Conservation (phyloP, 2,888 invertebrate genomes). For the Piscicola geometra region DNA sequence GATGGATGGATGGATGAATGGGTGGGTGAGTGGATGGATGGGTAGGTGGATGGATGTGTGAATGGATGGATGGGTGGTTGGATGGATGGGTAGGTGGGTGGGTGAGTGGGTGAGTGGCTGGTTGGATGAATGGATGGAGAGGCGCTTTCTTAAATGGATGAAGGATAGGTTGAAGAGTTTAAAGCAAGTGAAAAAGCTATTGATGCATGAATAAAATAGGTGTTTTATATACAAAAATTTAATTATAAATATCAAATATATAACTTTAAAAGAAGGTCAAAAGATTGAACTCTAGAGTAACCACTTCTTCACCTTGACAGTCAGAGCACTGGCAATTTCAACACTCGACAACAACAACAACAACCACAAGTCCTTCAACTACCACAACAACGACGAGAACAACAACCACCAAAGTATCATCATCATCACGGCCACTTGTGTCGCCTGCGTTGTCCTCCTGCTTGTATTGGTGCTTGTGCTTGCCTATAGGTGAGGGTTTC, state of each 20-base stretch:
- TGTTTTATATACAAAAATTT: too few species aligned
- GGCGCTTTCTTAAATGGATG: too few species aligned
- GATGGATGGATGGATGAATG: background rate
- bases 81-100: background rate
- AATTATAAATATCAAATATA: too few species aligned
- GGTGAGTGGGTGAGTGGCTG: background rate
- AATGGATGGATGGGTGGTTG: background rate
- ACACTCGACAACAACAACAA: constrained; percentile 9
- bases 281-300: too few species aligned
- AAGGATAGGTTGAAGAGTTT: too few species aligned
- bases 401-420: too few species aligned
- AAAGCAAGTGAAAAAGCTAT: too few species aligned
- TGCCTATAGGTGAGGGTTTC: background rate
- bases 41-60: background rate
- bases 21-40: too few species aligned
- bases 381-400: background rate
- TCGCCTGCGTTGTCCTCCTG: background rate
- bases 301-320: background rate
- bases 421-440: background rate
- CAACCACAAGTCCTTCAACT: background rate
- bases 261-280: too few species aligned
- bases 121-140: too few species aligned
- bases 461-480: background rate
- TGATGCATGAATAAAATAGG: too few species aligned
- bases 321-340: constrained; percentile 16